A percentile compares a stretch with the other conserved stretches of the same genome.
Conservation (phyloP, 2,113 vertebrate species). For the Baryphthengus martii region DNA sequence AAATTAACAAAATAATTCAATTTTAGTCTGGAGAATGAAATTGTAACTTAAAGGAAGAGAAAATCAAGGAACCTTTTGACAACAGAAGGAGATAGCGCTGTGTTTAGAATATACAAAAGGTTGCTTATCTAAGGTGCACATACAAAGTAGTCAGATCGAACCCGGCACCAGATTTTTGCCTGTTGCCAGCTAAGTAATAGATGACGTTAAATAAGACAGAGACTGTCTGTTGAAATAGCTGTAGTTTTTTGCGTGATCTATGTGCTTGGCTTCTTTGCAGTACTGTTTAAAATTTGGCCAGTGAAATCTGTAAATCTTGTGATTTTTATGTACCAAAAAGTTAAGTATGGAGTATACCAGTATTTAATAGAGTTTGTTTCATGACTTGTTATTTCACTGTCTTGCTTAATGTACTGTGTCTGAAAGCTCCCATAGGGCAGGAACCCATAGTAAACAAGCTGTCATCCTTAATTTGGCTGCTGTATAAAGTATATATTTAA, state of each 20-base stretch:
- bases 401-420: slow-evolving; percentile 19
- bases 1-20: not conserved
- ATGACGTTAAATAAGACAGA: not conserved
- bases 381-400: not conserved
- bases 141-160: not conserved
- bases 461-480: slow-evolving; percentile 24
- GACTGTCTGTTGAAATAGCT: not conserved
- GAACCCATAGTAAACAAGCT: slow-evolving; percentile 29
- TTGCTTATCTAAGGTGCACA: not conserved
- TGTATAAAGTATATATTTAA: not conserved
- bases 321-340: not conserved
- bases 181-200: not conserved
- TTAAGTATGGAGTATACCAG: not conserved
- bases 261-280: not conserved
- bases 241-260: not conserved
- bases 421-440: slow-evolving; percentile 18
- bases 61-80: not conserved
- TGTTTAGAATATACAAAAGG: not conserved
- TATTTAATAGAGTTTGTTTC: not conserved
- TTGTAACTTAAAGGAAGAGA: not conserved
- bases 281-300: not conserved
- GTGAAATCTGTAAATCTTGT: not conserved
- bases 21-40: not conserved
- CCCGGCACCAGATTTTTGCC: not conserved
- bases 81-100: not conserved